A percentile compares a stretch with the other conserved stretches of the same genome.
Evolutionary conservation across 2,113 vertebrate species (phyloP).

Genomic region (Gorsachius goisagi): DNA sequence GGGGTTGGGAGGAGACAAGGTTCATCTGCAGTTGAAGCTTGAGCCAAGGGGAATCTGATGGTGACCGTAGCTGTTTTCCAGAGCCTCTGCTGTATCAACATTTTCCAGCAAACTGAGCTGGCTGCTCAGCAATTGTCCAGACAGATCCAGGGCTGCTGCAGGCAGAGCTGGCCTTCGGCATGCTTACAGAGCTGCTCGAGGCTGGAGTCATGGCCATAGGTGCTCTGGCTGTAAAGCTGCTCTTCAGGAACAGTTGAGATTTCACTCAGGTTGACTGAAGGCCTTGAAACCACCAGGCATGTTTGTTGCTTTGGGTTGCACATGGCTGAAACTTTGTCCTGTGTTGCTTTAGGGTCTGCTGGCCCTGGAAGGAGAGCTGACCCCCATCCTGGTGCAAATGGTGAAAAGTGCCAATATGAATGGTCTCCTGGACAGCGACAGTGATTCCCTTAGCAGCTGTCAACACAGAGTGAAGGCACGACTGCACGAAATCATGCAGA

Average conservation of each 20-base stretch:
- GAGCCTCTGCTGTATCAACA: neutral
- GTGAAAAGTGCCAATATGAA: constrained; percentile 99
- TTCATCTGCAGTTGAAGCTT: neutral
- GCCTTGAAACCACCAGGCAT: neutral
- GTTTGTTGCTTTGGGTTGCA: neutral
- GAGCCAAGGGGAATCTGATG: neutral
- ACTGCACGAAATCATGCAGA: constrained; percentile 95
- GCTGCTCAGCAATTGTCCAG: neutral
- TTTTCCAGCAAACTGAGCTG: neutral
- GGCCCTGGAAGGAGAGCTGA: constrained; percentile 95
- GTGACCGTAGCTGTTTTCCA: neutral
- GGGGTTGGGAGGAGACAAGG: neutral
- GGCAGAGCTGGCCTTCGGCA: neutral
- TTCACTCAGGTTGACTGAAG: neutral
- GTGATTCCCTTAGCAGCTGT: constrained; percentile 93
- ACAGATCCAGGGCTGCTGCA: neutral
- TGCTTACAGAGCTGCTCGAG: too few relatives aligned
- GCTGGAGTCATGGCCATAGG: neutral
- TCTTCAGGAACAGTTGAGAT: neutral
- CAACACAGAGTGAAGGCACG: constrained; percentile 94
- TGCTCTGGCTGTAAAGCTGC: neutral
- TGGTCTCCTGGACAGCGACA: constrained; percentile 94
- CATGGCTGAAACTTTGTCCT: neutral
- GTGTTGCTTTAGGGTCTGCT: constrained; percentile 84
- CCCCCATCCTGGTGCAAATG: constrained; percentile 98